Evolutionary conservation across 2,888 invertebrate species (phyloP), one percentile per base, ranked within the genome.

Genomic region (Melikaiella ostensackeni): DNA sequence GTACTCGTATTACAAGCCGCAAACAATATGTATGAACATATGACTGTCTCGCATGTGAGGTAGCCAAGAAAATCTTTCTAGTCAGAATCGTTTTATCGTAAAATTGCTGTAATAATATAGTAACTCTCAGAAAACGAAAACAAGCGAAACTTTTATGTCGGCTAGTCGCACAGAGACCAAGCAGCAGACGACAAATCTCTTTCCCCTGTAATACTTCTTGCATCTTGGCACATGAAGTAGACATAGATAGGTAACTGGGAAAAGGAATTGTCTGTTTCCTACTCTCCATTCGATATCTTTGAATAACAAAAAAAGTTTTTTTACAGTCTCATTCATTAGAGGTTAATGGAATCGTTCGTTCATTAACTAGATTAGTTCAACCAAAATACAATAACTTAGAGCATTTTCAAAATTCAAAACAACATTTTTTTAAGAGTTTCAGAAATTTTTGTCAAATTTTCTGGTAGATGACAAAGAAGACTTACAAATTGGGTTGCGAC

Each of bases 61-160:
- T 70, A 50, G 46, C 19, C 24, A 19, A 70, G 50, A n/a, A 33
- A 70, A 70, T 70, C 3, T 70, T n/a, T 63, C 38, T 4, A n/a
- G 30, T 9, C n/a, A 30, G n/a, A 70, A 1, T 33, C 19, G n/a
- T 50, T 33, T 70, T 70, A 70, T 70, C 70, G 70, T 55, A 13
- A 70, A 33, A 33, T 70, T 50, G 70, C 33, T 6, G 30, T 70
- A 70, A 55, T 21, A 70, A 55, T 33, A 30, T n/a, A 70, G n/a
- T n/a, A 9, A 9, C 21, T 27, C 30, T n/a, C 33, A n/a, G n/a
- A 33, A 50, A 50, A n/a, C 30, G 50, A 50, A 70, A 70, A 11
- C 50, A 55, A 66, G 30, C 30, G n/a, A 42, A 66, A 50, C n/a
- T 46, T 27, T 50, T 70, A n/a, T 50, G 4, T 13, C 50, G 21